A percentile compares a stretch with the other conserved stretches of the same genome.
Evolutionary conservation across 1,140 invertebrate genomes (phyloP).

Genomic region (Zaprionus africanus): DNA sequence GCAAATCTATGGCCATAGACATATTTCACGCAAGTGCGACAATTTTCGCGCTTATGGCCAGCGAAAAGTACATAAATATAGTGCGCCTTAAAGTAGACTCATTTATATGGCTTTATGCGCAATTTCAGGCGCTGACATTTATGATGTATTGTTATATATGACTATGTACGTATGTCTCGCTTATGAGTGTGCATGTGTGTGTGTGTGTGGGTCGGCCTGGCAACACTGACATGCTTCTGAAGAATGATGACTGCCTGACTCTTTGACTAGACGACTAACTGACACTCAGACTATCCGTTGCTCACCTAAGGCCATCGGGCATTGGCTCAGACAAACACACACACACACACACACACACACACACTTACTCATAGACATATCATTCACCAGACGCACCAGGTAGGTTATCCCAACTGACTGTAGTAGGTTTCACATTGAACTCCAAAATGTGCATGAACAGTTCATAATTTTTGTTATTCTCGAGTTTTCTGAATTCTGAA

Average conservation of each 20-base stretch:
- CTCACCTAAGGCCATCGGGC: slow-evolving; percentile 26
- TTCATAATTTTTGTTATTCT: slow-evolving; percentile 13
- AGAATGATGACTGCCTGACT: slow-evolving; percentile 47
- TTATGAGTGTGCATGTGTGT: not conserved
- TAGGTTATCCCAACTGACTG: not conserved
- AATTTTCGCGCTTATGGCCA: slow-evolving; percentile 66
- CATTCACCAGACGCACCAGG: not conserved
- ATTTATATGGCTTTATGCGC: slow-evolving; percentile 83
- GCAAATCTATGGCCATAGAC: slow-evolving; percentile 45
- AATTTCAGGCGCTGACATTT: slow-evolving; percentile 81
- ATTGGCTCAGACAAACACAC: slow-evolving; percentile 29
- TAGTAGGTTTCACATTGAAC: slow-evolving; percentile 62
- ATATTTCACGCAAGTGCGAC: slow-evolving; percentile 73
- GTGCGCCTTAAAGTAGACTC: slow-evolving; percentile 76
- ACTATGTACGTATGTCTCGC: slow-evolving; percentile 6
- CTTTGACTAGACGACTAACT: slow-evolving; percentile 46
- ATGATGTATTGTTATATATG: slow-evolving; percentile 69
- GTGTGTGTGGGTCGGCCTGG: slow-evolving; percentile 45
- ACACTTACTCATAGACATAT: not conserved
- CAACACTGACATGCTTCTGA: slow-evolving; percentile 53
- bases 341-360: slow-evolving; percentile 12
- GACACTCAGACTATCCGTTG: slow-evolving; percentile 26
- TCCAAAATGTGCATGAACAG: slow-evolving; percentile 28
- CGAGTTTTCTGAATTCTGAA: not conserved
- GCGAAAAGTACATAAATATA: slow-evolving; percentile 74